Evolutionary conservation across 1,140 invertebrate species (phyloP).

Genomic region (Coelopa frigida): DNA sequence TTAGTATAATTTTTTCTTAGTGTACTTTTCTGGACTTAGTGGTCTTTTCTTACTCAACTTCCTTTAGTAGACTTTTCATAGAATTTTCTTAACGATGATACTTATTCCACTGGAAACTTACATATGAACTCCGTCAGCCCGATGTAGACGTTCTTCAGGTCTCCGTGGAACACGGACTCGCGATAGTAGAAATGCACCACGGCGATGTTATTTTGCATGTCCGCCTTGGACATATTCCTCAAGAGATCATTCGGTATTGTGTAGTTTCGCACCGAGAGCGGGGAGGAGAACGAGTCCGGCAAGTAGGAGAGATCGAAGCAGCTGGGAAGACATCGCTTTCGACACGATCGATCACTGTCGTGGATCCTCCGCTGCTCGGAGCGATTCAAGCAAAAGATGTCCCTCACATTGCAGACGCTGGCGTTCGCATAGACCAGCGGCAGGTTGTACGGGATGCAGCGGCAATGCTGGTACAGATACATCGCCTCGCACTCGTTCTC

Average conservation of each 20-base stretch:
- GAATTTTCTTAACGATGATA: too few species aligned
- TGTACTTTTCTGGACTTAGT: too few species aligned
- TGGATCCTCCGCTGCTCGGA: conserved; percentile 8
- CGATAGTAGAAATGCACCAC: conserved; percentile 66
- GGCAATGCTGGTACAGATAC: conserved; percentile 54
- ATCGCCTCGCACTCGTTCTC: conserved; percentile 62
- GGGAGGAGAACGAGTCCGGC: conserved; percentile 27
- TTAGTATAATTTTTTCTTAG: too few species aligned
- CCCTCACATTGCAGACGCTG: conserved; percentile 19
- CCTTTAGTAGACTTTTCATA: too few species aligned
- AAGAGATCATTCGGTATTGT: conserved; percentile 21
- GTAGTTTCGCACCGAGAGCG: conserved; percentile 21
- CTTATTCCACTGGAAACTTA: too few species aligned
- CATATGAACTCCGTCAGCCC: conserved; percentile 70
- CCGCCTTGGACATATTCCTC: conserved; percentile 23
- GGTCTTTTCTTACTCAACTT: too few species aligned
- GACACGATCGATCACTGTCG: conserved; percentile 13
- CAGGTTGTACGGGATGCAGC: conserved; percentile 63
- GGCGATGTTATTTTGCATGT: conserved; percentile 51
- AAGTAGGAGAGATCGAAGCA: conserved; percentile 32
- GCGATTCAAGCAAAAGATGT: conserved; percentile 17
- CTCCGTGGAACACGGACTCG: conserved; percentile 60
- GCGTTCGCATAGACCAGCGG: conserved; percentile 43
- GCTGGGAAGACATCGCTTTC: conserved; percentile 22
- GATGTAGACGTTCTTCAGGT: conserved; percentile 63